Evolutionary conservation across 1,140 invertebrate genomes (phyloP).

Genomic region (Listronotus oregonensis): DNA sequence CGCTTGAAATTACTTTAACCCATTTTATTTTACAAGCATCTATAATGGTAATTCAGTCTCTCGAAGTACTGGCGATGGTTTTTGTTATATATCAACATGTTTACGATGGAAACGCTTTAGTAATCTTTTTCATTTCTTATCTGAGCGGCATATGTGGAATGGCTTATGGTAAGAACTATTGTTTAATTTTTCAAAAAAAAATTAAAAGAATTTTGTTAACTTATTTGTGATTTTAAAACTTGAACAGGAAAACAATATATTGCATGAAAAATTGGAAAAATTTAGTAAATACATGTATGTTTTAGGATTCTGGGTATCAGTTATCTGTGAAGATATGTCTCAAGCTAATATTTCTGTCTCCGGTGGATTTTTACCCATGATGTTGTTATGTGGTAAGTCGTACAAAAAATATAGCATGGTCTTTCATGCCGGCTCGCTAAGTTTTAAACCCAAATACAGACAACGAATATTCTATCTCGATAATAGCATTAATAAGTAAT

Average conservation of each 20-base stretch:
- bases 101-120: constrained; percentile 54
- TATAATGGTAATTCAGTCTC: constrained; percentile 67
- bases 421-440: no score
- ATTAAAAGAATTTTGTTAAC: no score
- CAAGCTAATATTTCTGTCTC: constrained; percentile 82
- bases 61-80: constrained; percentile 61
- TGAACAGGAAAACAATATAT: no score
- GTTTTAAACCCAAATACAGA: no score
- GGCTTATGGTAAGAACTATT: constrained; percentile 56
- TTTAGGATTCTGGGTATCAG: constrained; percentile 77
- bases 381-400: constrained; percentile 77
- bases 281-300: constrained; percentile 19
- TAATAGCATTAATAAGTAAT: no score
- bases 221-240: no score
- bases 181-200: no score
- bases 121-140: constrained; percentile 49
- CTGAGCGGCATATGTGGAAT: constrained; percentile 61
- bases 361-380: constrained; percentile 86
- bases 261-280: no score
- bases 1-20: constrained; percentile 64
- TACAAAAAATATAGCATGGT: neutral
- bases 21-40: constrained; percentile 77
- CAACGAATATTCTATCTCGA: no score
- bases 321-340: constrained; percentile 75
- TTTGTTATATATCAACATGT: constrained; percentile 58